A percentile compares a stretch with the other conserved stretches of the same genome.
phyloP scores from a whole-genome alignment of 2,113 vertebrate species.

The Phrynosoma blainvillii region DNA sequence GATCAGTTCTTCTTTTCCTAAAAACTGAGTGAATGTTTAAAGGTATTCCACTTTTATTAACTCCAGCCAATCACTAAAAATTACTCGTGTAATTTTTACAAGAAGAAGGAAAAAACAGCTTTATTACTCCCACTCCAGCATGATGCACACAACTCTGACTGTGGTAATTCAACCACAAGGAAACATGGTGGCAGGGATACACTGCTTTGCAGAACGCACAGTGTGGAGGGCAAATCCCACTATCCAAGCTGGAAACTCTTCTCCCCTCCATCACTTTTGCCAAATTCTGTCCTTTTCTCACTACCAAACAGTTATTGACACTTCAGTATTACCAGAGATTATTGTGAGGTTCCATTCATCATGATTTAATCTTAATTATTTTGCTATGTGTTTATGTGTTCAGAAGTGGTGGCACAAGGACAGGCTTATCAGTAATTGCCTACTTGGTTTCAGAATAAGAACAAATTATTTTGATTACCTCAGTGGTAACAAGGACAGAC shows the following conservation, averaged over 20 bases:
- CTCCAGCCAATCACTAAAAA: conserved; percentile 15
- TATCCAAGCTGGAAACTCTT: too few species aligned
- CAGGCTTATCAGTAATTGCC: background rate
- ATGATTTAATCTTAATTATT: background rate
- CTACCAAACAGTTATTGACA: background rate
- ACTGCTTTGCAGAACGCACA: too few species aligned
- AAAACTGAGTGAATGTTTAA: conserved; percentile 28
- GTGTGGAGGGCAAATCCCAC: too few species aligned
- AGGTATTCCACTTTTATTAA: conserved; percentile 44
- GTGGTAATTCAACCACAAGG: too few species aligned
- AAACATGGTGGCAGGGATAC: too few species aligned
- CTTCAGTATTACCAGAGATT: background rate
- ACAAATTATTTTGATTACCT: background rate
- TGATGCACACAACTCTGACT: too few species aligned
- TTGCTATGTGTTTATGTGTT: too few species aligned
- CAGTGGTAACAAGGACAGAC: background rate
- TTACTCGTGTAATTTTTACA: conserved; percentile 9
- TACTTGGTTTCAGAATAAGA: background rate
- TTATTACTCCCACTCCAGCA: too few species aligned
- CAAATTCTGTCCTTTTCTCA: background rate
- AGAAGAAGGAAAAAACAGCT: background rate
- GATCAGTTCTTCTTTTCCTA: conserved; percentile 32
- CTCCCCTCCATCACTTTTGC: background rate
- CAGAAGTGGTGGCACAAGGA: background rate
- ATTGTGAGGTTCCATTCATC: background rate